Evolutionary conservation across 2,113 vertebrate genomes (phyloP).

Genomic region (Phylloscopus trochiloides): DNA sequence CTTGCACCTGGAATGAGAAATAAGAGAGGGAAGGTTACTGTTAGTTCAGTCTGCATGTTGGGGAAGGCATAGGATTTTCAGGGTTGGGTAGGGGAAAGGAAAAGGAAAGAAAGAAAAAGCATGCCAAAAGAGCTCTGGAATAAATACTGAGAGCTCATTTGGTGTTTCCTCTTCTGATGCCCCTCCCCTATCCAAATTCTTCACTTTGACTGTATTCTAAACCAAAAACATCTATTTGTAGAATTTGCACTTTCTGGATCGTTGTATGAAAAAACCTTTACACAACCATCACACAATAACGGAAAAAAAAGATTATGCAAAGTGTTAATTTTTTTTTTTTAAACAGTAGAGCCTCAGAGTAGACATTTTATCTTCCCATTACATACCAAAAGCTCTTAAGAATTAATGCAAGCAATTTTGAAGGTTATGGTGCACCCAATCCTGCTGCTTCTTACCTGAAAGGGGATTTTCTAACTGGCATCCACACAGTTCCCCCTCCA

Average conservation of each 20-base stretch:
- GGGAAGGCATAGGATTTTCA: not conserved
- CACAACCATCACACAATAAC: not conserved
- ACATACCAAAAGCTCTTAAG: not conserved
- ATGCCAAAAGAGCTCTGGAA: not conserved
- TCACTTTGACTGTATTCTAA: not conserved
- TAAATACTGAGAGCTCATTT: not conserved
- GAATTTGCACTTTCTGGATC: not conserved
- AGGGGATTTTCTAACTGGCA: not conserved
- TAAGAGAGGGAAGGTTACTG: not conserved
- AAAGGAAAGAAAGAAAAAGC: not conserved
- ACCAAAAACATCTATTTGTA: not conserved
- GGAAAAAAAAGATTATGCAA: not conserved
- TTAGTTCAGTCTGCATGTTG: not conserved
- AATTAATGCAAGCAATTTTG: not conserved
- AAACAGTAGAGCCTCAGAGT: not conserved
- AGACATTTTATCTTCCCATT: not conserved
- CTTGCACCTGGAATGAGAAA: conserved; percentile 74
- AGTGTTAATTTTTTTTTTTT: not conserved
- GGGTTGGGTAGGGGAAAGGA: not conserved
- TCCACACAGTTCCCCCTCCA: not conserved
- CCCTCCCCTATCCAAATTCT: not conserved
- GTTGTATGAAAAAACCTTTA: not conserved
- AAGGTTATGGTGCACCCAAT: not conserved
- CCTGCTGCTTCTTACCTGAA: not conserved
- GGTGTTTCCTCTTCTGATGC: not conserved